A percentile compares a stretch with the other conserved stretches of the same genome.
Conservation (phyloP, 2,113 vertebrate genomes). For the Takifugu flavidus region DNA sequence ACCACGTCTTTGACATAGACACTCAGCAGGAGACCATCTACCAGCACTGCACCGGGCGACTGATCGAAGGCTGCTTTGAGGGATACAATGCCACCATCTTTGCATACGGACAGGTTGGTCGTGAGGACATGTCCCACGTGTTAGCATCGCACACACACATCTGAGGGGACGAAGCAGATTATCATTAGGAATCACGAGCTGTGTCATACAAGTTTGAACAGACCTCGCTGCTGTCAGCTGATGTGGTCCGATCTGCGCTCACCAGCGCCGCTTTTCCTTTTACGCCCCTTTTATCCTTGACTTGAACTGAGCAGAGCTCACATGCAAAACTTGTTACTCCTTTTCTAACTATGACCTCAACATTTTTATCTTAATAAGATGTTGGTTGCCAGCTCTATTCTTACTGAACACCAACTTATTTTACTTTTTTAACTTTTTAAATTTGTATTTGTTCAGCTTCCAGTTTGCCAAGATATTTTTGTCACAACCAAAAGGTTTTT, state of each 20-base stretch:
- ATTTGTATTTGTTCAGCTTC: too few species aligned
- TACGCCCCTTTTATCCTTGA: too few species aligned
- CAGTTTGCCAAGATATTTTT: too few species aligned
- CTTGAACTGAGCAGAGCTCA: too few species aligned
- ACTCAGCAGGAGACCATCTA: constrained; percentile 89
- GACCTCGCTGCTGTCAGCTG: constrained; percentile 28
- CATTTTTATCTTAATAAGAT: too few species aligned
- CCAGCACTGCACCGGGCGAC: constrained; percentile 85
- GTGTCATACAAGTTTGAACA: constrained; percentile 30
- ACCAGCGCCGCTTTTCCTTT: constrained; percentile 1
- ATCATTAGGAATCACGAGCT: constrained; percentile 24
- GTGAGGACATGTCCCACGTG: neutral
- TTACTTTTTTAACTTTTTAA: too few species aligned
- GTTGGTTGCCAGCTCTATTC: too few species aligned
- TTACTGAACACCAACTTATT: too few species aligned
- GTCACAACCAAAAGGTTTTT: neutral
- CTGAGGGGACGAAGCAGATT: constrained; percentile 18
- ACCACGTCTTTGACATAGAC: constrained; percentile 92
- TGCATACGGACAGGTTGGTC: constrained; percentile 86
- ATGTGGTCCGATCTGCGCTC: constrained; percentile 45
- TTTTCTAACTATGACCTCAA: too few species aligned
- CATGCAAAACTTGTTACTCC: too few species aligned
- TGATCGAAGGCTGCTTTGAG: constrained; percentile 96
- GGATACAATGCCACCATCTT: constrained; percentile 98
- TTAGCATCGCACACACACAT: neutral